A percentile compares a stretch with the other conserved stretches of the same genome.
These are phyloP conservation scores for Heliconius eleuchia DNA, from an alignment of 1,140 invertebrate species.

Conservation along the genomic window DNA sequence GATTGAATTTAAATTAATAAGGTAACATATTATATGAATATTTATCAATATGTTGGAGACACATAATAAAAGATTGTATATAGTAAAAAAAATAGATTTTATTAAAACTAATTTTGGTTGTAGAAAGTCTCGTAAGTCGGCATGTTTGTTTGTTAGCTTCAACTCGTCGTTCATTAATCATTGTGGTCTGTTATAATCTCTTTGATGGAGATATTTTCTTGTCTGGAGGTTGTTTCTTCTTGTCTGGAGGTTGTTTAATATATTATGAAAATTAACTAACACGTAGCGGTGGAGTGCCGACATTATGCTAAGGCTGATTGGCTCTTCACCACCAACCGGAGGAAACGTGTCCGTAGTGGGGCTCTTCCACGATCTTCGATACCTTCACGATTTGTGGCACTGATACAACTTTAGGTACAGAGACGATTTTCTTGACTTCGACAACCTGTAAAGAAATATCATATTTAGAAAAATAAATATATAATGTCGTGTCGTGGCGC, in stretches of 20 bases:
- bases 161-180: not conserved
- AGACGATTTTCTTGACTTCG: conserved; percentile 54
- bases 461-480: not conserved
- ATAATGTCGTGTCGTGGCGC: too few species aligned
- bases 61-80: not conserved
- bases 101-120: conserved; percentile 43
- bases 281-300: conserved; percentile 5
- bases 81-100: conserved; percentile 24
- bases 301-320: conserved; percentile 1
- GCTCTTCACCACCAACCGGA: conserved; percentile 49
- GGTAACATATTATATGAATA: too few species aligned
- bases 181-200: not conserved
- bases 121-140: conserved; percentile 29
- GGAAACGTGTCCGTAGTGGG: conserved; percentile 34
- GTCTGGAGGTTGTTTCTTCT: not conserved
- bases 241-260: not conserved
- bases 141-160: not conserved
- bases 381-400: conserved; percentile 52
- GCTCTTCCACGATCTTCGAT: conserved; percentile 43
- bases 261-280: not conserved
- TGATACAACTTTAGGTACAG: conserved; percentile 55
- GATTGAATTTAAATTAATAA: not conserved
- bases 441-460: conserved; percentile 47
- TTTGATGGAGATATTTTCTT: not conserved
- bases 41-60: too few species aligned